A percentile compares a stretch with the other conserved stretches of the same genome.
phyloP scores from a whole-genome alignment of 1,140 invertebrate genomes.

The Magallana ariakensis region DNA sequence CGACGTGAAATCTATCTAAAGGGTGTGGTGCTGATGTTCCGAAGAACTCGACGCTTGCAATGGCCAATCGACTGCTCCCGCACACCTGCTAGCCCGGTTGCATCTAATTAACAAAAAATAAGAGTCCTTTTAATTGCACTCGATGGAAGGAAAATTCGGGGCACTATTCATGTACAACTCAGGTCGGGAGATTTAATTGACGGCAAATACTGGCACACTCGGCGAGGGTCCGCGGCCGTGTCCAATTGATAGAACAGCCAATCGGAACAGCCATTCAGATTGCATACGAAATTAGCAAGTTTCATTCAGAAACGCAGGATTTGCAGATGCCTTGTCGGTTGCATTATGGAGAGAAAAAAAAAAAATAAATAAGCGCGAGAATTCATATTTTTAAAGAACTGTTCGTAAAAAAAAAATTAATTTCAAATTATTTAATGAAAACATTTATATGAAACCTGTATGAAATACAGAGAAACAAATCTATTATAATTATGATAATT shows the following conservation, averaged over 20 bases:
- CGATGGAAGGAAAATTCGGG: neutral
- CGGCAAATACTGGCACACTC: slow-evolving; percentile 40
- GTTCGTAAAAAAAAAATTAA: too few species aligned
- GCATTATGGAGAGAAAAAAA: too few species aligned
- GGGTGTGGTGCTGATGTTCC: slow-evolving; percentile 11
- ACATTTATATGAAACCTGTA: too few species aligned
- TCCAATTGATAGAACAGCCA: slow-evolving; percentile 53
- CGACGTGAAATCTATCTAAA: neutral
- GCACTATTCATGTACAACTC: slow-evolving; percentile 15
- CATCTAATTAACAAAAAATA: slow-evolving; percentile 43
- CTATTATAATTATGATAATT: too few species aligned
- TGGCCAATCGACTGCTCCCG: slow-evolving; percentile 20
- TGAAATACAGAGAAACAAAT: too few species aligned
- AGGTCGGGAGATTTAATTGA: slow-evolving; percentile 57
- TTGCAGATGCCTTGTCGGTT: neutral
- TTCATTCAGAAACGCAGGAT: slow-evolving; percentile 52
- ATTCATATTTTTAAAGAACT: too few species aligned
- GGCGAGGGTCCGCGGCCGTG: slow-evolving; percentile 35
- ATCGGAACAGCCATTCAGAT: slow-evolving; percentile 51
- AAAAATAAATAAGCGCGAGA: too few species aligned
- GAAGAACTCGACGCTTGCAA: slow-evolving; percentile 11
- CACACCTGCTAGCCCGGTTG: slow-evolving; percentile 13
- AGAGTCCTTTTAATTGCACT: slow-evolving; percentile 38
- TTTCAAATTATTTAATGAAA: too few species aligned
- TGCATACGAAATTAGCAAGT: slow-evolving; percentile 70